phyloP scores from a whole-genome alignment of 2,797 vertebrate species.

The Thalassophryne amazonica region DNA sequence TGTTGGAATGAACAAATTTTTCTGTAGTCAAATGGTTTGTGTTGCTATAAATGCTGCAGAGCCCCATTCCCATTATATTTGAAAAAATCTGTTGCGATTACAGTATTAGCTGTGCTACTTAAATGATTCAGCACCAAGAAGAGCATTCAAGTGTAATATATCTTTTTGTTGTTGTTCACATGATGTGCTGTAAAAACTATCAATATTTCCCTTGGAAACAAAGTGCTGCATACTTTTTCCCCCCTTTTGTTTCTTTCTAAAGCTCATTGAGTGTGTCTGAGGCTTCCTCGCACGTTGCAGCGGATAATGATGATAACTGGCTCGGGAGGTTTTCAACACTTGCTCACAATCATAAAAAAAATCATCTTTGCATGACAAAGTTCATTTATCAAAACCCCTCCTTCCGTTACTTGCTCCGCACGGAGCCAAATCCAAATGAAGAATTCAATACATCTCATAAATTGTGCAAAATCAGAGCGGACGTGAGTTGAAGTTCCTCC shows the following conservation, averaged over 20 bases:
- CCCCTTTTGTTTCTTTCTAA: conserved; percentile 22
- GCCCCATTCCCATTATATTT: conserved; percentile 24
- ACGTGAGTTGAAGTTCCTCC: conserved; percentile 41
- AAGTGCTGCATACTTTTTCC: conserved; percentile 28
- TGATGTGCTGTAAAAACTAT: conserved; percentile 50
- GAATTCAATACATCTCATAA: conserved; percentile 57
- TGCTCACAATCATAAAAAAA: conserved; percentile 71
- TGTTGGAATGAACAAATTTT: conserved; percentile 27
- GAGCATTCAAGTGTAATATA: conserved; percentile 33
- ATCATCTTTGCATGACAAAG: conserved; percentile 66
- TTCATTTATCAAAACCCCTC: conserved; percentile 56
- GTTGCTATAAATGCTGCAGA: conserved; percentile 6
- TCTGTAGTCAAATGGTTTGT: conserved; percentile 33
- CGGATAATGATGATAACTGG: conserved; percentile 69
- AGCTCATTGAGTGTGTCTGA: conserved; percentile 46
- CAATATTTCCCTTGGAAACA: conserved; percentile 35
- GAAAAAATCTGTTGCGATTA: conserved; percentile 29
- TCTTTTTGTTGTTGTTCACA: conserved; percentile 50
- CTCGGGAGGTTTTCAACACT: conserved; percentile 69
- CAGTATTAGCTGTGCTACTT: conserved; percentile 14
- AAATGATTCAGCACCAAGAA: conserved; percentile 33
- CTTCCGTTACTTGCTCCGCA: conserved; percentile 24
- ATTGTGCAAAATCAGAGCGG: conserved; percentile 37
- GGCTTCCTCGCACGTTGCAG: conserved; percentile 44
- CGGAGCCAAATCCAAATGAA: conserved; percentile 38